A percentile compares a stretch with the other conserved stretches of the same genome.
Conservation (phyloP, 2,888 invertebrate genomes). For the Halictus quadricinctus region DNA sequence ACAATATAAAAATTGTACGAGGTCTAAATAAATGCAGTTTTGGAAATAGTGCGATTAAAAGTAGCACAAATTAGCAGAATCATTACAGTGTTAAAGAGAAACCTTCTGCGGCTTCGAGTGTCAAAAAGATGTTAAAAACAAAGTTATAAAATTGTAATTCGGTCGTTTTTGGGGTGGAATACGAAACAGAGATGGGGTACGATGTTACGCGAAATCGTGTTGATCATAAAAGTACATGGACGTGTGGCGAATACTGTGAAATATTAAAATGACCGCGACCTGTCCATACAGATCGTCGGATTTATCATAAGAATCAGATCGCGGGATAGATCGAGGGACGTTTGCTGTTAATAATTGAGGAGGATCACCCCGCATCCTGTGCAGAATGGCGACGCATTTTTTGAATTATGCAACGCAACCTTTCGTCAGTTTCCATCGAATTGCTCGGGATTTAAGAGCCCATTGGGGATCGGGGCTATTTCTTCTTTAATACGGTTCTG, state of each 20-base stretch:
- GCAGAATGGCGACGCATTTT: constrained; percentile 31
- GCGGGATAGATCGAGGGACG: constrained; percentile 55
- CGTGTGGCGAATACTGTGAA: constrained; percentile 53
- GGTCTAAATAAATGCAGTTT: no score
- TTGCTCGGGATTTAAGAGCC: constrained; percentile 63
- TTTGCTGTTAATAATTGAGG: constrained; percentile 62
- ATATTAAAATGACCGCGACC: constrained; percentile 63
- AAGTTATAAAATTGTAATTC: not conserved
- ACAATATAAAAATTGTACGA: no score
- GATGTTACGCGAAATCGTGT: not conserved
- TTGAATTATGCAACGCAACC: constrained; percentile 57
- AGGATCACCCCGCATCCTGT: constrained; percentile 17
- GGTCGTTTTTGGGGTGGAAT: not conserved
- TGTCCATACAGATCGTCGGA: constrained; percentile 72
- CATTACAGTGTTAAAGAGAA: not conserved
- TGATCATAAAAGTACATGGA: not conserved
- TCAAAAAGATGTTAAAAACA: no score
- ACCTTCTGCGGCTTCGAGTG: not conserved
- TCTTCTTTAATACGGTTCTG: not conserved
- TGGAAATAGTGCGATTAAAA: no score
- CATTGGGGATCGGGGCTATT: constrained; percentile 31
- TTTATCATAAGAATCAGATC: constrained; percentile 74
- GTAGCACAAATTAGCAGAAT: no score
- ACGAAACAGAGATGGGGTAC: not conserved
- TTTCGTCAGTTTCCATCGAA: constrained; percentile 48